Conservation (phyloP, 2,888 invertebrate species). For the Epistrophe grossulariae region DNA sequence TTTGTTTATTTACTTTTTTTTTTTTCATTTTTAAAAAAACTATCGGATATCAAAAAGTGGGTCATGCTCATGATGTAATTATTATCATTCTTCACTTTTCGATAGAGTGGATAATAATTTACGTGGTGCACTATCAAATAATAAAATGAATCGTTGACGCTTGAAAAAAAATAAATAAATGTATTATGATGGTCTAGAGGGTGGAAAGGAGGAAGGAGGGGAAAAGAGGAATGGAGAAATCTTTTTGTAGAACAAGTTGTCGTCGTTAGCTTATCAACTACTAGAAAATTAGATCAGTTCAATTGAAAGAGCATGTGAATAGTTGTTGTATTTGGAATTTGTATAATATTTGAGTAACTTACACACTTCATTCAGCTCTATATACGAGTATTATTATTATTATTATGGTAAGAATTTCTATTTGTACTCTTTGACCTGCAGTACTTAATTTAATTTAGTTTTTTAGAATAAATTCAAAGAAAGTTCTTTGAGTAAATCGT, state of each 20-base stretch:
- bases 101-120: slow-evolving; percentile 22
- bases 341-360: slow-evolving; percentile 28
- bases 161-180: slow-evolving; percentile 2
- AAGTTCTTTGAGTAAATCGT: not conserved
- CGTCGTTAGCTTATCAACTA: slow-evolving; percentile 51
- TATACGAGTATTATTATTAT: not conserved
- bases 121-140: slow-evolving; percentile 40
- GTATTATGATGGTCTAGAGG: not conserved
- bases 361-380: slow-evolving; percentile 1
- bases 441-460: slow-evolving; percentile 60
- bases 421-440: slow-evolving; percentile 64
- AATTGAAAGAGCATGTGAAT: slow-evolving; percentile 72
- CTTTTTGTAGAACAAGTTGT: slow-evolving; percentile 30
- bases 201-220: not conserved
- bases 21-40: too few species aligned
- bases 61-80: slow-evolving; percentile 39
- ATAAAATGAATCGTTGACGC: slow-evolving; percentile 23
- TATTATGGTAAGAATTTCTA: slow-evolving; percentile 47
- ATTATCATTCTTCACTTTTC: slow-evolving; percentile 14
- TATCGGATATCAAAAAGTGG: slow-evolving; percentile 24
- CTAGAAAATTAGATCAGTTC: slow-evolving; percentile 67
- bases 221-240: not conserved
- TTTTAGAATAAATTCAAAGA: slow-evolving; percentile 48
- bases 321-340: slow-evolving; percentile 8
- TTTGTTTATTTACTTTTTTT: not conserved